A percentile compares a stretch with the other conserved stretches of the same genome.
These are phyloP conservation scores for Theretra japonica DNA, from an alignment of 2,888 invertebrate genomes.

Conservation along the genomic window DNA sequence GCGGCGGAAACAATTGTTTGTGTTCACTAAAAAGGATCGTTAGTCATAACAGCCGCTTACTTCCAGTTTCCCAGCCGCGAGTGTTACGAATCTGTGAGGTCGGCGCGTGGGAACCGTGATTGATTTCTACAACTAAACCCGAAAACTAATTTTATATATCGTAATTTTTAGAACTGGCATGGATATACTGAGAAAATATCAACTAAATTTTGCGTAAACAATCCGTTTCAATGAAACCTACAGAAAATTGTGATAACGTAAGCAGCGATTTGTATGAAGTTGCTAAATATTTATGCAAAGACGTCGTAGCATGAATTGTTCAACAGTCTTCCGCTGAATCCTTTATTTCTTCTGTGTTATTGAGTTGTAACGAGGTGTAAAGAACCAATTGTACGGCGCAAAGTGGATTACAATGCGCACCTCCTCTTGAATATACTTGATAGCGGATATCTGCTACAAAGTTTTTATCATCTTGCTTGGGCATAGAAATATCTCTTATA, in stretches of 20 bases:
- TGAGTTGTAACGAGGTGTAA: neutral
- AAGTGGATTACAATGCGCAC: neutral
- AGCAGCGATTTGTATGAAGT: slow-evolving; percentile 34
- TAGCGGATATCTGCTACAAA: no score
- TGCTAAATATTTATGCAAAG: slow-evolving; percentile 15
- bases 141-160: slow-evolving; percentile 33
- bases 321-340: neutral
- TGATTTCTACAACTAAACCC: slow-evolving; percentile 37
- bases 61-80: slow-evolving; percentile 32
- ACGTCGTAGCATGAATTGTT: neutral
- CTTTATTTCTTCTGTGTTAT: neutral
- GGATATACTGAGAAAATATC: slow-evolving; percentile 45
- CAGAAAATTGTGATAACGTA: slow-evolving; percentile 33
- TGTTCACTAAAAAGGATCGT: slow-evolving; percentile 37
- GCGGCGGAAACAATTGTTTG: slow-evolving; percentile 38
- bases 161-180: slow-evolving; percentile 39
- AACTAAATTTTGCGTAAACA: slow-evolving; percentile 37
- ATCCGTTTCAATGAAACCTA: slow-evolving; percentile 38
- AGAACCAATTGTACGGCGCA: neutral
- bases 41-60: slow-evolving; percentile 33
- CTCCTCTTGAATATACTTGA: no score
- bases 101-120: slow-evolving; percentile 39
- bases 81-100: slow-evolving; percentile 38
- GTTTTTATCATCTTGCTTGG: neutral
- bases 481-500: no score